Base-by-base conservation (phyloP, 2,113 vertebrate genomes). In the Vombatus ursinus region DNA sequence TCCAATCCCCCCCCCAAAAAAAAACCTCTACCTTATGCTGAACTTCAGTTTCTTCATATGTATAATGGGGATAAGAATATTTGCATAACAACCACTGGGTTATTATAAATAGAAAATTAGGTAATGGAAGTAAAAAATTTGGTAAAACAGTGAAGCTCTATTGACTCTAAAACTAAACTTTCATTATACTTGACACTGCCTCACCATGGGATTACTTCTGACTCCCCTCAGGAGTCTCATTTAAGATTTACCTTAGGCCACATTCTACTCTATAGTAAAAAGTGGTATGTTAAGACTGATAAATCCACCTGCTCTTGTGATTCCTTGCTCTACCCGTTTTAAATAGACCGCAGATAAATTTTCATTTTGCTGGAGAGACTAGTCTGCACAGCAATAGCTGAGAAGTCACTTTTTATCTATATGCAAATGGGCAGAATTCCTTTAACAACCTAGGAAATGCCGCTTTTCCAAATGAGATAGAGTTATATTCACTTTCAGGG, bases 311-410 rank as follows among this genome's bases (percentile, higher is more conserved):
- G 94, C 23, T 57, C 90, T 95, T 50, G 23, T 14, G 54, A 93
- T 97, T 97, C 95, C 97, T 97, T 95, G 96, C 97, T 94, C 19
- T 19, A 93, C 77, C 94, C 47, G 19, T 7, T 96, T 97, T 97
- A 96, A 96, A 89, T 95, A 93, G 95, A 94, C 52, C 97, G 94
- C 61, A 91, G 92, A 48, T 96, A 95, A 92, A 94, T 96, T 97
- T 97, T 94, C 96, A 97, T 97, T 93, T 97, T 97, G 95, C 95
- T 91, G 61, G 26, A 94, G 23, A 96, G 94, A 92, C 96, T 93
- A 68, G 93, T 68, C 91, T 50, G 50, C 77, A 94, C 91, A 95
- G 68, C 92, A 57, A 52, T 53, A 53, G 92, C 90, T 89, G 92
- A 91, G 94, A 93, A 93, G 94, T 91, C 94, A 93, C 77, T 97